Evolutionary conservation across 1,140 invertebrate genomes (phyloP).

Genomic region (Thaumatotibia leucotreta): DNA sequence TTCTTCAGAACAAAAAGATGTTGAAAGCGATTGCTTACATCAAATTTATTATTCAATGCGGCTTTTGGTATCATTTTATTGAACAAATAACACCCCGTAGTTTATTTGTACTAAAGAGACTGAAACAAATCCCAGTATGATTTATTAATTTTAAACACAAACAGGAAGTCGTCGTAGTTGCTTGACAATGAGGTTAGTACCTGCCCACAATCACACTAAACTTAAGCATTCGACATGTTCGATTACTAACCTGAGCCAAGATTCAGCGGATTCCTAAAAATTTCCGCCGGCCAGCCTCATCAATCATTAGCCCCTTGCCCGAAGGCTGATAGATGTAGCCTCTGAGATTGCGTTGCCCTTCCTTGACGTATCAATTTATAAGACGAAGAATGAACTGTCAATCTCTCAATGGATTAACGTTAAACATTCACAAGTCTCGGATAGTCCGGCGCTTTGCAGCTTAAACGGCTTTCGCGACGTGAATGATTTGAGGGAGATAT

Average conservation of each 20-base stretch:
- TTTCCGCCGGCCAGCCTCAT: constrained; percentile 46
- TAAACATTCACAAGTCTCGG: constrained; percentile 31
- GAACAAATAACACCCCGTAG: too few relatives aligned
- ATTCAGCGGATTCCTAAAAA: constrained; percentile 1
- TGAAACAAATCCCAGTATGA: too few relatives aligned
- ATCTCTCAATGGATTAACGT: constrained; percentile 47
- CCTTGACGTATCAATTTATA: constrained; percentile 71
- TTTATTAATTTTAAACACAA: too few relatives aligned
- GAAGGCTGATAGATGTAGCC: constrained; percentile 54
- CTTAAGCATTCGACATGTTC: neutral
- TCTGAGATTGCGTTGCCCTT: constrained; percentile 49
- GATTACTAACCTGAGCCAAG: constrained; percentile 2
- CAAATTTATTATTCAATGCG: too few relatives aligned
- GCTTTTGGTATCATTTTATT: too few relatives aligned
- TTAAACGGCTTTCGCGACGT: constrained; percentile 2
- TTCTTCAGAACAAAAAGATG: too few relatives aligned
- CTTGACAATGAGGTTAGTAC: too few relatives aligned
- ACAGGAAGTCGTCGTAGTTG: too few relatives aligned
- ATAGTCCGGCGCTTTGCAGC: constrained; percentile 5
- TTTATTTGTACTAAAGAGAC: too few relatives aligned
- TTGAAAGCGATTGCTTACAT: too few relatives aligned
- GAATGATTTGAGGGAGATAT: neutral
- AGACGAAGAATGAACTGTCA: constrained; percentile 68
- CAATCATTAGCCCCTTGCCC: constrained; percentile 54
- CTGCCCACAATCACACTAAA: neutral